Percentiles rank a stretch among this genome's conserved stretches.
phyloP scores from a whole-genome alignment of 2,113 vertebrate genomes.

The Oryzias woworae region DNA sequence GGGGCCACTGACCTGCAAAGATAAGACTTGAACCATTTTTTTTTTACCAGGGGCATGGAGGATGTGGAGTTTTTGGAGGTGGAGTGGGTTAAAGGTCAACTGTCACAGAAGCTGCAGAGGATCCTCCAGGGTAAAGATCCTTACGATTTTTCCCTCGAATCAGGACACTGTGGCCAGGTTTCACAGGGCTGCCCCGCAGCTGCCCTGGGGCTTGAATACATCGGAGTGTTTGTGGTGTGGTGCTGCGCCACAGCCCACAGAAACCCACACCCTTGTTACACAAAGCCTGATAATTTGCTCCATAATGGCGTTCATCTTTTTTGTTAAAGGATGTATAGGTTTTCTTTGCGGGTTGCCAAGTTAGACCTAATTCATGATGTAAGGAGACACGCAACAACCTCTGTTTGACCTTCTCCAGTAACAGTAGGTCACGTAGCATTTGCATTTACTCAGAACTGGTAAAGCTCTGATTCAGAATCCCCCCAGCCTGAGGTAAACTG shows the following conservation, averaged over 20 bases:
- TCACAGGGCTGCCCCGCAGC: constrained; percentile 77
- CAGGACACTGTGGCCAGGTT: constrained; percentile 66
- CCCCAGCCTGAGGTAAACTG: constrained; percentile 69
- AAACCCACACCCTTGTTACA: constrained; percentile 22
- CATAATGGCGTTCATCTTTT: constrained; percentile 28
- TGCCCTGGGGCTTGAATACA: constrained; percentile 79
- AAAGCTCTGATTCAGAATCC: constrained; percentile 58
- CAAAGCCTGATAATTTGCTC: constrained; percentile 2
- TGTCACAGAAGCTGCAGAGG: constrained; percentile 67
- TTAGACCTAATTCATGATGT: background rate
- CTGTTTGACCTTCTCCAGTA: background rate
- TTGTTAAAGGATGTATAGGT: constrained; percentile 28
- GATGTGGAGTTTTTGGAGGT: background rate
- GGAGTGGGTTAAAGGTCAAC: constrained; percentile 71
- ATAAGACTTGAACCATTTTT: constrained; percentile 43
- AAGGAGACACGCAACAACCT: background rate
- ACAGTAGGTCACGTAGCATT: constrained; percentile 29
- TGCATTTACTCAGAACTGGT: constrained; percentile 41
- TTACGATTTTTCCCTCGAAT: constrained; percentile 70
- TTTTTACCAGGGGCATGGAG: constrained; percentile 16
- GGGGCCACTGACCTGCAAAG: constrained; percentile 55
- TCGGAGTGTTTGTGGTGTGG: constrained; percentile 64
- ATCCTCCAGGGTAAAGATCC: constrained; percentile 64
- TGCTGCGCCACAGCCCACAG: constrained; percentile 44
- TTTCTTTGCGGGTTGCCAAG: background rate